Percentiles rank a stretch among this genome's conserved stretches.
phyloP scores from a whole-genome alignment of 2,113 vertebrate species.

The Oryzias woworae region DNA sequence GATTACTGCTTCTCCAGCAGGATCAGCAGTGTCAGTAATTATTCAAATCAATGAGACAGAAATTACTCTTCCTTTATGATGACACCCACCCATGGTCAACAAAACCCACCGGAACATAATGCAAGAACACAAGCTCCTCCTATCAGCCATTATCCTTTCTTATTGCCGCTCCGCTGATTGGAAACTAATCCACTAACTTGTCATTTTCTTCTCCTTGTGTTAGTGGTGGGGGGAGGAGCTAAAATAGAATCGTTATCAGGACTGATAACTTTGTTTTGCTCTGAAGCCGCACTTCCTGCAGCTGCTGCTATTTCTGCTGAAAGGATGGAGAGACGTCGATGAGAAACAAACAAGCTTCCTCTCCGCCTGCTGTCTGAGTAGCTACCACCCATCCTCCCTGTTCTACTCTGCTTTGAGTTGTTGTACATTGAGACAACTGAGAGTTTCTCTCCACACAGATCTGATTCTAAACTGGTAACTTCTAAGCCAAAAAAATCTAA shows the following conservation, averaged over 20 bases:
- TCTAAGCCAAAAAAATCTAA: too few relatives aligned
- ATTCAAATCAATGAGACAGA: conserved; percentile 71
- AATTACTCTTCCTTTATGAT: conserved; percentile 48
- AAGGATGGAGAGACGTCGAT: not conserved
- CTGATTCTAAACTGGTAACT: too few relatives aligned
- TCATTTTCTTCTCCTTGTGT: conserved; percentile 55
- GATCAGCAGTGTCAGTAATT: conserved; percentile 66
- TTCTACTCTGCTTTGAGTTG: too few relatives aligned
- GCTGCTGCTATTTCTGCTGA: conserved; percentile 11
- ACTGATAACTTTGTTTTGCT: conserved; percentile 67
- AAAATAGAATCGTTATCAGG: conserved; percentile 66
- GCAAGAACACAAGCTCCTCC: conserved; percentile 20
- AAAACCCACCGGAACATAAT: conserved; percentile 27
- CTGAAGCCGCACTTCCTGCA: conserved; percentile 12
- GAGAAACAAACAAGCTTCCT: conserved; percentile 31
- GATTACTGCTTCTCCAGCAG: conserved; percentile 4
- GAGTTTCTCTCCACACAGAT: too few relatives aligned
- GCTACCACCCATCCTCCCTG: too few relatives aligned
- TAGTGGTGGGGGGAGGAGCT: conserved; percentile 30
- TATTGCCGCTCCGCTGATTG: conserved; percentile 43
- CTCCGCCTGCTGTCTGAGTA: conserved; percentile 26
- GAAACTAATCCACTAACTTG: conserved; percentile 68
- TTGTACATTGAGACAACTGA: too few relatives aligned
- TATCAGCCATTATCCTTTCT: conserved; percentile 38
- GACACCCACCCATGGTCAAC: conserved; percentile 31